Conservation (phyloP, 2,797 vertebrate species). For the Toxotes lorentzi region DNA sequence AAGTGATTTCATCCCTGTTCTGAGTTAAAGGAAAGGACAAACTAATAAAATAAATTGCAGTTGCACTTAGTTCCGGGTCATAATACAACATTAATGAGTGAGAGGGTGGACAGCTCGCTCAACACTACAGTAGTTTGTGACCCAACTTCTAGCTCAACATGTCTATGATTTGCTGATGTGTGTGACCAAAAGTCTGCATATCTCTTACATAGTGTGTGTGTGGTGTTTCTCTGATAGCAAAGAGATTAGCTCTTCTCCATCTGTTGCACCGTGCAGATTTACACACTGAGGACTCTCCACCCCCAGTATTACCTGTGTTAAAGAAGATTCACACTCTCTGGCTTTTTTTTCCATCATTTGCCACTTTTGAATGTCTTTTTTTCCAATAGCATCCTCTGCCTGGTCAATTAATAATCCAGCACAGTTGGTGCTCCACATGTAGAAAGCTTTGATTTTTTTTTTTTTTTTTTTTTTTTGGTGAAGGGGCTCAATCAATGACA, state of each 20-base stretch:
- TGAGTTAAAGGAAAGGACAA: neutral
- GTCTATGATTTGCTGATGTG: neutral
- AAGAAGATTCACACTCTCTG: neutral
- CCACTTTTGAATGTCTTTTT: neutral
- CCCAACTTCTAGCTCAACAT: neutral
- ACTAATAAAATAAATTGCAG: neutral
- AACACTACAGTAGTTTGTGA: neutral
- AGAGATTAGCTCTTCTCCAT: conserved; percentile 77
- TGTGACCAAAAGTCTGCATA: no score
- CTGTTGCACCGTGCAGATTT: conserved; percentile 69
- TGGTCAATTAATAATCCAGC: conserved; percentile 35
- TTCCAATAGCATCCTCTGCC: neutral
- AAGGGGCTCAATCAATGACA: conserved; percentile 54
- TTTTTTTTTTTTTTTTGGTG: conserved; percentile 31
- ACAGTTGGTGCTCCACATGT: conserved; percentile 12
- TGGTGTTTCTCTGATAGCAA: conserved; percentile 50
- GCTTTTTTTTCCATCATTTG: neutral
- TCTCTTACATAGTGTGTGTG: no score
- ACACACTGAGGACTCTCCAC: conserved; percentile 33
- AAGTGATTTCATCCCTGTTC: conserved; percentile 21
- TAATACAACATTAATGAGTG: neutral
- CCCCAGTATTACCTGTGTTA: conserved; percentile 26
- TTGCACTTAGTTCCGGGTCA: neutral
- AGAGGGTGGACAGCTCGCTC: neutral
- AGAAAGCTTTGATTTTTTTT: conserved; percentile 48